A percentile compares a stretch with the other conserved stretches of the same genome.
Conservation (phyloP, 2,797 vertebrate species). For the Merluccius polli region DNA sequence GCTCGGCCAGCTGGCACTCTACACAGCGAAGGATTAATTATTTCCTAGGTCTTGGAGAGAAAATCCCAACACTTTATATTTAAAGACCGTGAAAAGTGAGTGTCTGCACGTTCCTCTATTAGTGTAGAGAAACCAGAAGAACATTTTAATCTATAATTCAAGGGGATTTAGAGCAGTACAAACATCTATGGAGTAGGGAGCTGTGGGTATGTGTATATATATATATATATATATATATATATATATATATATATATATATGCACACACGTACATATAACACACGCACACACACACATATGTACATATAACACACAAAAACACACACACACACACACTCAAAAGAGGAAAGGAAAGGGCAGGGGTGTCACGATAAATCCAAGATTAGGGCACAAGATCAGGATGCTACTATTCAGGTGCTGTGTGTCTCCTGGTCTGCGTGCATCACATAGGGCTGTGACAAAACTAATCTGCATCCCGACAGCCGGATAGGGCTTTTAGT, state of each 20-base stretch:
- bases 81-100: conserved; percentile 39
- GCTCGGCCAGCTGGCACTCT: background rate
- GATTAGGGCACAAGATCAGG: conserved; percentile 43
- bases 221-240: background rate
- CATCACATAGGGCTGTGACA: conserved; percentile 31
- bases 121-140: conserved; percentile 42
- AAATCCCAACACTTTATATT: conserved; percentile 38
- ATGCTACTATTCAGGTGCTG: conserved; percentile 25
- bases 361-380: conserved; percentile 13
- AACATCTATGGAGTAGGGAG: background rate
- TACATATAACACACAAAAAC: too few species aligned
- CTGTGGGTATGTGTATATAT: background rate
- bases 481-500: conserved; percentile 41
- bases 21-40: conserved; percentile 19
- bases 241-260: too few species aligned
- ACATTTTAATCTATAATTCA: conserved; percentile 68
- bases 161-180: conserved; percentile 50
- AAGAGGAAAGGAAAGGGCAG: too few species aligned
- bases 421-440: conserved; percentile 17
- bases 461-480: conserved; percentile 40
- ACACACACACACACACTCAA: too few species aligned
- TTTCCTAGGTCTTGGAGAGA: conserved; percentile 21
- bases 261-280: too few species aligned
- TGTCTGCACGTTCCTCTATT: conserved; percentile 16
- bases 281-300: background rate